Base-by-base conservation (phyloP, 2,888 invertebrate species). In the Aleiodes testaceus region DNA sequence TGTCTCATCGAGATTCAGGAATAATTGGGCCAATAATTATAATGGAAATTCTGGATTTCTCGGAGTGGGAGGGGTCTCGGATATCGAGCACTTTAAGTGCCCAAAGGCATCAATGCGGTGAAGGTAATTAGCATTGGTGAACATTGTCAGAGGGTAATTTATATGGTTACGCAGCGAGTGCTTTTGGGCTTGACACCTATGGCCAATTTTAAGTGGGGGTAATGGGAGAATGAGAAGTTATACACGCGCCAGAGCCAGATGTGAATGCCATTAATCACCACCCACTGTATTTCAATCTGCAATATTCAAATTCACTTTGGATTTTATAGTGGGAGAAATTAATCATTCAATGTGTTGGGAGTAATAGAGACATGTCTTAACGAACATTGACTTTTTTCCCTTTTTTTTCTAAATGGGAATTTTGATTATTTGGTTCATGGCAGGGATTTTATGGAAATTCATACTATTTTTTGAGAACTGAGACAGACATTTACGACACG, bases 221-320 rank as follows among this genome's bases (percentile, higher is more conserved):
- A 26, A 55, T 49, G 45, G 22, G 61, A 52, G 69, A 44, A 44
- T 20, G 42, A 44, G 55, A 66, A 73, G 78, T 79, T 77, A 74
- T 77, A 72, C 73, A 79, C 79, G 81, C 82, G 85, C 81, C 85
- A 83, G 67, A 79, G 81, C 83, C 87, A 86, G 87, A 84, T 87
- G 85, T 76, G 84, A 84, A 84, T 82, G 82, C 73, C 85, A 87
- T 87, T 87, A 87, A 87, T 87, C 87, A 87, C 80, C 77, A 73
- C 73, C 67, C 68, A 75, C 72, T 11, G 36, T 36, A 59, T 36
- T 36, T 59, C 59, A 11, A 14, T 22, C 55, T 14, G 7, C n/a
- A 55, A 55, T 36, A 55, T 30, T 55, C 55, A 55, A 55, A 55
- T 55, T 30, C 55, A 55, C 26, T 36, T 9, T 9, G 55, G n/a